phyloP scores from a whole-genome alignment of 2,797 vertebrate species.

The Myotis daubentonii region DNA sequence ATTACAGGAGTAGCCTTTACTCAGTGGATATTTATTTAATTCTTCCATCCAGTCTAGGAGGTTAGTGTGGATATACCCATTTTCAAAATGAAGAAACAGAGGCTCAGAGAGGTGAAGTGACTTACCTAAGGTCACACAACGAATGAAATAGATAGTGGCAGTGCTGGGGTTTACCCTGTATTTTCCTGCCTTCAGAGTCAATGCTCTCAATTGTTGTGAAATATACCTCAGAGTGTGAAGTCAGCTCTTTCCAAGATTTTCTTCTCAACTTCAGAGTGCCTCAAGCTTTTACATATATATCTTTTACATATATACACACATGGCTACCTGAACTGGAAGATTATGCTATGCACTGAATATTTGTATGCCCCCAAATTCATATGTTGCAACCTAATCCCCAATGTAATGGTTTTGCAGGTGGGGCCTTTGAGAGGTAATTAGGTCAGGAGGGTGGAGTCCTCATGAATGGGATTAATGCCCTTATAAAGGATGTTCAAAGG shows the following conservation, averaged over 20 bases:
- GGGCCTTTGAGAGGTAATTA: background rate
- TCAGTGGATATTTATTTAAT: background rate
- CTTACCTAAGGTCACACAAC: background rate
- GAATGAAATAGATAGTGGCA: background rate
- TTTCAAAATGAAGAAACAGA: conserved; percentile 36
- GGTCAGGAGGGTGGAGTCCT: background rate
- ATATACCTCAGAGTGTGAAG: background rate
- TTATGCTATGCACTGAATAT: background rate
- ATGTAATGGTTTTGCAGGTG: background rate
- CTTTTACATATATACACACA: too few relatives aligned
- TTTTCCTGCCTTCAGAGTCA: background rate
- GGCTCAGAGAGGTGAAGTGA: background rate
- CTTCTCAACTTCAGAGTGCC: background rate
- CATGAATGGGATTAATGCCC: background rate
- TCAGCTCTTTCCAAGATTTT: background rate
- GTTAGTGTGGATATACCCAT: background rate
- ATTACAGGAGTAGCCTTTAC: background rate
- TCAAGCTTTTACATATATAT: background rate
- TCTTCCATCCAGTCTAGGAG: background rate
- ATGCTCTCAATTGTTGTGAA: background rate
- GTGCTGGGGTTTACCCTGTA: background rate
- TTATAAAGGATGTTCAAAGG: background rate
- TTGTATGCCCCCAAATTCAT: background rate
- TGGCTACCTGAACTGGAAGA: background rate
- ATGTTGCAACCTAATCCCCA: background rate